Evolutionary conservation across 2,797 vertebrate species (phyloP), one percentile per base, ranked within the genome.

Genomic region (Tenualosa ilisha): DNA sequence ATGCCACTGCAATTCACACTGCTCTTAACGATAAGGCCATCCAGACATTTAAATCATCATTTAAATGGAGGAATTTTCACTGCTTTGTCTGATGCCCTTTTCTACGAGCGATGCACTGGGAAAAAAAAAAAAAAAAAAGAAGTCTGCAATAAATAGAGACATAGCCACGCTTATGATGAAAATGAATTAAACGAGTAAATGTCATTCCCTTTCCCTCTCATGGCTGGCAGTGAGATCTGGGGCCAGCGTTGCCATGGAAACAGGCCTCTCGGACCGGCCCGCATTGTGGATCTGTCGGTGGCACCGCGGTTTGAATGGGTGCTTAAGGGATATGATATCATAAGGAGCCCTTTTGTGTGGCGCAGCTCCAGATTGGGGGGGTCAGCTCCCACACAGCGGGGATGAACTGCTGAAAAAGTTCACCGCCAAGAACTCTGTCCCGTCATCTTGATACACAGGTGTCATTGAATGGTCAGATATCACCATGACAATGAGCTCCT

Each of bases 161-260:
- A 43, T 26, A 68, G 6, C 5, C 37, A 79, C 22, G 72, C 37
- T 79, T 17, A 79, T 79, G 37, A 79, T 46, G 31, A 37, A 79
- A 79, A 72, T 72, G 13, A 72, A 72, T 72, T 37, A 72, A 79
- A 79, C 15, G 17, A 79, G 20, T 79, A 79, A 46, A 79, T 43
- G 72, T 43, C 72, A 79, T 43, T 17, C 6, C 40, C 37, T 46
- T 46, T 22, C 12, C 12, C 68, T 13, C 68, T 1, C 54, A 22
- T 46, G 6, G 17, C 72, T 46, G 17, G 6, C 82, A 85, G 88
- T 65, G 61, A 51, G 59, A 84, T 84, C 79, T 43, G 24, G 85
- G 59, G 51, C 20, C 15, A 20, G 54, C 79, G 84, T 89, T 84
- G 82, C 88, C 89, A 89, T 90, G 86, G 89, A 84, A 91, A 91